Conservation (phyloP, 2,888 invertebrate genomes). For the Polyommatus iphigenia region DNA sequence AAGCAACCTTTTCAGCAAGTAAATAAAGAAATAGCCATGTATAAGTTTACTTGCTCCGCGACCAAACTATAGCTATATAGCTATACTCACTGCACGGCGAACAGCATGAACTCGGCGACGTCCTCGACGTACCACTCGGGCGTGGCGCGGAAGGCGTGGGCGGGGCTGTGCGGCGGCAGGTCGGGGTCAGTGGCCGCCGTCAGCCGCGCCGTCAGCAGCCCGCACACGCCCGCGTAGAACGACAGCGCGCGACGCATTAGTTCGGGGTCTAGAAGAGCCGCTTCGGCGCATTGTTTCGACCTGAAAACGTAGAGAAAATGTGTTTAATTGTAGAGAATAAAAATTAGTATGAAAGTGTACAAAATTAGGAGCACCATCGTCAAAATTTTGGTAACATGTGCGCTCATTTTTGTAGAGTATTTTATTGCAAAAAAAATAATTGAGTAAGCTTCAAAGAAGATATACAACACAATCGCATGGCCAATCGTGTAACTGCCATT, state of each 20-base stretch:
- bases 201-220: conserved; percentile 85
- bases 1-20: too few species aligned
- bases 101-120: conserved; percentile 96
- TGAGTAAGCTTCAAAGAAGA: too few species aligned
- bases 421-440: too few species aligned
- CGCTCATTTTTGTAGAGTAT: too few species aligned
- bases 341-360: not conserved
- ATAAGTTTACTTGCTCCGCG: too few species aligned
- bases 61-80: too few species aligned
- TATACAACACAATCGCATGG: too few species aligned
- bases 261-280: conserved; percentile 91
- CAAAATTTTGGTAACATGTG: too few species aligned
- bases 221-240: conserved; percentile 93
- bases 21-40: too few species aligned
- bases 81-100: conserved; percentile 90
- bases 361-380: too few species aligned
- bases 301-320: conserved; percentile 58
- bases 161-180: conserved; percentile 60
- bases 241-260: conserved; percentile 90
- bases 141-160: conserved; percentile 90
- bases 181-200: conserved; percentile 81
- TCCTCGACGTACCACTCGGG: conserved; percentile 99
- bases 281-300: conserved; percentile 95
- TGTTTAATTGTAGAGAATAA: conserved; percentile 35
- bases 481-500: too few species aligned